Percentiles rank a stretch among this genome's conserved stretches.
phyloP scores from a whole-genome alignment of 2,113 vertebrate species.

The Echinops telfairi region DNA sequence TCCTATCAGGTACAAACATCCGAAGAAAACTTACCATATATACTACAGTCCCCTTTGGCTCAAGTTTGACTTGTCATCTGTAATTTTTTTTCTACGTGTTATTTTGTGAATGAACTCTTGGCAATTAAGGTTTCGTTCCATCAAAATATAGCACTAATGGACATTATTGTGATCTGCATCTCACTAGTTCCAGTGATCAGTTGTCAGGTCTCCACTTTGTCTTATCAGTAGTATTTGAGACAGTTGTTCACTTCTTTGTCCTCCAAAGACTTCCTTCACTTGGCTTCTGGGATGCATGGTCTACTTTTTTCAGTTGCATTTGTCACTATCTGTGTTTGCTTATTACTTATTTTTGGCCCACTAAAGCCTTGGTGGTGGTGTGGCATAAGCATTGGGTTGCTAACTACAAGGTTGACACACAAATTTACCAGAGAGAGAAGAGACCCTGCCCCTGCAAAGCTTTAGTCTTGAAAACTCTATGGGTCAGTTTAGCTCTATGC shows the following conservation, averaged over 20 bases:
- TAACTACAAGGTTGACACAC: no score
- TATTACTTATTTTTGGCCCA: not conserved
- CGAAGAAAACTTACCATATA: not conserved
- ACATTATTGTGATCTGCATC: not conserved
- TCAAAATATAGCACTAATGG: not conserved
- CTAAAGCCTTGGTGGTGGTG: not conserved
- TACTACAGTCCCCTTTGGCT: not conserved
- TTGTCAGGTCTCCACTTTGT: not conserved
- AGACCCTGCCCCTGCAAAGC: no score
- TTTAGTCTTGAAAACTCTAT: no score
- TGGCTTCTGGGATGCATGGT: not conserved
- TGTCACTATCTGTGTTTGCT: constrained; percentile 3
- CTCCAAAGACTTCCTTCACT: not conserved
- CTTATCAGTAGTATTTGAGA: not conserved
- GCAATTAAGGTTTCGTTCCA: not conserved
- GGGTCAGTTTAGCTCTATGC: no score
- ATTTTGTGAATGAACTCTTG: constrained; percentile 19
- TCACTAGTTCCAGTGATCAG: not conserved
- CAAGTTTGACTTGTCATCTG: not conserved
- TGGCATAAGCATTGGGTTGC: no score
- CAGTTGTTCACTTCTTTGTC: not conserved
- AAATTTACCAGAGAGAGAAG: no score
- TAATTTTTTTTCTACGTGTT: not conserved
- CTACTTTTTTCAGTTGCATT: constrained; percentile 17
- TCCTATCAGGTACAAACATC: not conserved